Evolutionary conservation across 2,797 vertebrate genomes (phyloP).

Genomic region (Squalus acanthias): DNA sequence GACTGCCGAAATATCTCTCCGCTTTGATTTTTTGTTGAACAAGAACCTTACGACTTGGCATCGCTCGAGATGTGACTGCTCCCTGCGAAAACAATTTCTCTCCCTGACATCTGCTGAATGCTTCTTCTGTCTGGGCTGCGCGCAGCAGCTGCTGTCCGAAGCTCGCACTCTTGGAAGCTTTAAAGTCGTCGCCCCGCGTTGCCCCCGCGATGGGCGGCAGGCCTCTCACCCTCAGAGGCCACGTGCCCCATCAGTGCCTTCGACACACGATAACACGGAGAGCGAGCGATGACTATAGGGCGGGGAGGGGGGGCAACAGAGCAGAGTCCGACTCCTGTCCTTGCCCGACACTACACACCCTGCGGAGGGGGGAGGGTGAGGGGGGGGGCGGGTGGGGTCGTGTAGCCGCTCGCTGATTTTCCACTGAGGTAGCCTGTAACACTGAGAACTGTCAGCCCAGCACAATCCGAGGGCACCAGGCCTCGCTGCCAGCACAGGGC

Average conservation of each 20-base stretch:
- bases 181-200: background rate
- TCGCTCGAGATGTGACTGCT: rapidly evolving
- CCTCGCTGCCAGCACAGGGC: too few relatives aligned
- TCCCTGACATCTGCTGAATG: background rate
- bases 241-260: background rate
- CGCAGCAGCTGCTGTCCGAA: background rate
- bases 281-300: background rate
- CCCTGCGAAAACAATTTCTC: background rate
- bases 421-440: too few relatives aligned
- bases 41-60: background rate
- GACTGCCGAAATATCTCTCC: background rate
- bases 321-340: background rate
- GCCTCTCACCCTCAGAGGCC: background rate
- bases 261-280: too few relatives aligned
- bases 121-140: background rate
- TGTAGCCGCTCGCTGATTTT: too few relatives aligned
- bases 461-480: background rate
- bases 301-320: too few relatives aligned
- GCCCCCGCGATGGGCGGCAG: too few relatives aligned
- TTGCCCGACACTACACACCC: too few relatives aligned
- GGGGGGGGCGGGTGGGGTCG: background rate
- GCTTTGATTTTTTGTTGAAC: background rate
- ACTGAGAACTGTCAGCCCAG: background rate
- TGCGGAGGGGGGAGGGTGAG: background rate
- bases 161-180: background rate